phyloP scores from a whole-genome alignment of 2,888 invertebrate species.

The Agrotis clavis region DNA sequence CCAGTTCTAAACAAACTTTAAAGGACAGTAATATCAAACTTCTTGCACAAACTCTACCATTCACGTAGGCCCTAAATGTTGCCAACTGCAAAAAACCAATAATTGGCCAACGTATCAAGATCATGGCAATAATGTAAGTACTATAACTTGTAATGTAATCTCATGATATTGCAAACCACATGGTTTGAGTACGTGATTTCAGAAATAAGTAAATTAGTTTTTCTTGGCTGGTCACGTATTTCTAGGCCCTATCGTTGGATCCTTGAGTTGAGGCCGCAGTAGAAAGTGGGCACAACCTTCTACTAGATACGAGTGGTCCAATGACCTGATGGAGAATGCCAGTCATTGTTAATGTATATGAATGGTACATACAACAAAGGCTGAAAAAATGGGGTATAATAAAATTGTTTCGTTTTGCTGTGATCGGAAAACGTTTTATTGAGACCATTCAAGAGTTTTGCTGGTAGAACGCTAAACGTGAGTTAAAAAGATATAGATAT shows the following conservation, averaged over 20 bases:
- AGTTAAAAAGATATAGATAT: too few species aligned
- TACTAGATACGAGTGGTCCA: slow-evolving; percentile 37
- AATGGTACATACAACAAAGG: slow-evolving; percentile 18
- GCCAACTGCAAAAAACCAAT: slow-evolving; percentile 25
- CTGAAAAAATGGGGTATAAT: background rate
- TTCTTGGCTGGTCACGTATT: slow-evolving; percentile 56
- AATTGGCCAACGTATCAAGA: slow-evolving; percentile 45
- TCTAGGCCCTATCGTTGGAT: slow-evolving; percentile 43
- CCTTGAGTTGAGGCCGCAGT: slow-evolving; percentile 60
- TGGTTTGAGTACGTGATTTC: slow-evolving; percentile 50
- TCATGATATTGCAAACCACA: slow-evolving; percentile 56
- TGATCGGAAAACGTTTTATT: background rate
- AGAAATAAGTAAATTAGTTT: slow-evolving; percentile 38
- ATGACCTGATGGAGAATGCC: slow-evolving; percentile 41
- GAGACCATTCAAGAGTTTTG: background rate
- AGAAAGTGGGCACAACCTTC: slow-evolving; percentile 54
- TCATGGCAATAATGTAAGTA: slow-evolving; percentile 43
- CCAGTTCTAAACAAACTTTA: background rate
- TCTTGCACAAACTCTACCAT: background rate
- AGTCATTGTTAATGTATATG: slow-evolving; percentile 26
- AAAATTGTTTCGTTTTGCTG: background rate
- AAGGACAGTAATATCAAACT: background rate
- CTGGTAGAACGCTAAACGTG: too few species aligned
- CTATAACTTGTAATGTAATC: slow-evolving; percentile 39
- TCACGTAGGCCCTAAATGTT: slow-evolving; percentile 19